Conservation (phyloP, 2,113 vertebrate species). For the Podilymbus podiceps region DNA sequence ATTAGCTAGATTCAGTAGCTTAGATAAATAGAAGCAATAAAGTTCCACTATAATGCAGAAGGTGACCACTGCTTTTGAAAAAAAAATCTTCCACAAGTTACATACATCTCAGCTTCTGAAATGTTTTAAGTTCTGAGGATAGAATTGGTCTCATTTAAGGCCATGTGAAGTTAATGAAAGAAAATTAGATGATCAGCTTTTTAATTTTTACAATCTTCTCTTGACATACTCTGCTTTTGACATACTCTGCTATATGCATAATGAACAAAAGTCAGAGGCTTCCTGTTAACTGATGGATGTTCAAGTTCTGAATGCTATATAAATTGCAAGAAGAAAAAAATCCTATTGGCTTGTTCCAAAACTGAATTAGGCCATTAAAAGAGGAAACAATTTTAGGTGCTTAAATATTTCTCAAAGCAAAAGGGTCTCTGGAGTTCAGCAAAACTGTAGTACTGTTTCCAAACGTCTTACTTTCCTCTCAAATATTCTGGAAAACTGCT, state of each 20-base stretch:
- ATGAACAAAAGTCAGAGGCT: constrained; percentile 1
- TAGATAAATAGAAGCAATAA: not conserved
- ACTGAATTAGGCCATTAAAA: constrained; percentile 60
- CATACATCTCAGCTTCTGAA: not conserved
- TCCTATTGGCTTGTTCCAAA: constrained; percentile 31
- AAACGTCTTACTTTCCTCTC: constrained; percentile 47
- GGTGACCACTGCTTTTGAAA: not conserved
- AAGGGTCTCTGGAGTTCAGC: constrained; percentile 21
- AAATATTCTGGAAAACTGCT: constrained; percentile 68
- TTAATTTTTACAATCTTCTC: not conserved
- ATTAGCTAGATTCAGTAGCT: not conserved
- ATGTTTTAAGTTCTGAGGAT: not conserved
- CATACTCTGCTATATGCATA: not conserved
- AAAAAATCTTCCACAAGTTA: not conserved
- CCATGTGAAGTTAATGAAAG: not conserved
- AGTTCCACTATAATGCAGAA: not conserved
- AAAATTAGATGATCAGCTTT: not conserved
- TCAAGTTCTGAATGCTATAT: constrained; percentile 23
- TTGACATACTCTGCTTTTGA: not conserved
- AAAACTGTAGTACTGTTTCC: constrained; percentile 34
- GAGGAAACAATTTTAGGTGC: constrained; percentile 24
- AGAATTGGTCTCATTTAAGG: not conserved
- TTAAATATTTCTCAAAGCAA: constrained; percentile 53
- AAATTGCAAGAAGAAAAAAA: not conserved
- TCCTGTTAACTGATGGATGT: constrained; percentile 11